These are phyloP conservation scores for Atta colombica DNA, from an alignment of 1,140 invertebrate species.

Conservation along the genomic window DNA sequence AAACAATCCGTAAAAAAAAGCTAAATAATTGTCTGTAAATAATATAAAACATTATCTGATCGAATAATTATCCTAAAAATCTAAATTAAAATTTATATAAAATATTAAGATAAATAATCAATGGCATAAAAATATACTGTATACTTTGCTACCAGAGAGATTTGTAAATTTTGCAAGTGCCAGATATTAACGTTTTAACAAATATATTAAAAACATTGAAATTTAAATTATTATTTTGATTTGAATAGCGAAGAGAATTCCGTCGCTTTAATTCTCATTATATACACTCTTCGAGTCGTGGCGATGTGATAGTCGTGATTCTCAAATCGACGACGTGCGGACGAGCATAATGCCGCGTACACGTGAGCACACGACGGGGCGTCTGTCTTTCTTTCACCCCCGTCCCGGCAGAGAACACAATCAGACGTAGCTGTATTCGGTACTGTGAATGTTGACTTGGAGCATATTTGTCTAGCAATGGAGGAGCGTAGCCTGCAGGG, in stretches of 20 bases:
- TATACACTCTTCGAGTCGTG: background rate
- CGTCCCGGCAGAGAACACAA: conserved; percentile 73
- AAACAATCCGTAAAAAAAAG: background rate
- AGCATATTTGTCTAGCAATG: conserved; percentile 86
- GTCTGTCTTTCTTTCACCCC: conserved; percentile 73
- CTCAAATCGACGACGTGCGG: conserved; percentile 68
- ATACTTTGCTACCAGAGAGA: background rate
- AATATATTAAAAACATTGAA: background rate
- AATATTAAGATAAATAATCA: conserved; percentile 21
- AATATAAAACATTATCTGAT: background rate
- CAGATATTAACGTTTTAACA: background rate
- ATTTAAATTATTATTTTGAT: background rate
- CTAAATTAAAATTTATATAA: background rate
- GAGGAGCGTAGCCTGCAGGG: conserved; percentile 76
- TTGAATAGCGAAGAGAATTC: background rate
- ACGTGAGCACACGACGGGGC: conserved; percentile 51
- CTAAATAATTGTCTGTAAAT: conserved; percentile 6
- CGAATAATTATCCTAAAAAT: background rate
- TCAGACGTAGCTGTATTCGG: conserved; percentile 81
- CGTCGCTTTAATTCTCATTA: conserved; percentile 37
- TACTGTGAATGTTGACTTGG: conserved; percentile 86
- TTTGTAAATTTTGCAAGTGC: background rate
- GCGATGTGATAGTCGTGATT: conserved; percentile 26
- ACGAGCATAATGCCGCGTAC: conserved; percentile 73
- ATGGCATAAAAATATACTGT: background rate